Evolutionary conservation across 2,113 vertebrate species (phyloP).

Genomic region (Ciconia stormi): DNA sequence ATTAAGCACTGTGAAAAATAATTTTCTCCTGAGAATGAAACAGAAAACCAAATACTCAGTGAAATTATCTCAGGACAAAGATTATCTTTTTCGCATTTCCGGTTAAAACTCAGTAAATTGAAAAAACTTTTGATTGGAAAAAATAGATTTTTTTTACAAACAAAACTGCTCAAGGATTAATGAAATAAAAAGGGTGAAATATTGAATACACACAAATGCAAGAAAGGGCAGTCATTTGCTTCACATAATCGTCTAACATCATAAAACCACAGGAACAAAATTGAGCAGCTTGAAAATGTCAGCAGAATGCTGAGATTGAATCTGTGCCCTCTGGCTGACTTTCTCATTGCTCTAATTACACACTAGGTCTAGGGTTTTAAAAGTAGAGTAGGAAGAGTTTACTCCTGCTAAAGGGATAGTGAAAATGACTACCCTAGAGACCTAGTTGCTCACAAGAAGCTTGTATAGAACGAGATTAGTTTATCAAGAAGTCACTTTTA

Average conservation of each 20-base stretch:
- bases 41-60: neutral
- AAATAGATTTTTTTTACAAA: neutral
- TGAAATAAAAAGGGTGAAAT: neutral
- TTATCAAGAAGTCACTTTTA: neutral
- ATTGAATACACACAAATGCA: neutral
- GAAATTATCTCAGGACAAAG: neutral
- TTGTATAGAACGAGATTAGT: neutral
- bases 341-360: slow-evolving; percentile 38
- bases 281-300: slow-evolving; percentile 57
- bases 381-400: neutral
- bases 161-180: neutral
- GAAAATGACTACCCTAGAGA: neutral
- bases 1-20: neutral
- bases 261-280: slow-evolving; percentile 49
- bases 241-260: slow-evolving; percentile 8
- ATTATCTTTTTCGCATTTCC: neutral
- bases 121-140: neutral
- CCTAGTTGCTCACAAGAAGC: neutral
- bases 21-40: neutral
- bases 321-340: slow-evolving; percentile 54
- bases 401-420: neutral
- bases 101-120: neutral
- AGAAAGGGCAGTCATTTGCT: slow-evolving; percentile 2
- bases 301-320: slow-evolving; percentile 37
- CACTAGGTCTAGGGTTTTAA: neutral